Base-by-base conservation (phyloP, 2,797 vertebrate genomes). In the Aratinga solstitialis region DNA sequence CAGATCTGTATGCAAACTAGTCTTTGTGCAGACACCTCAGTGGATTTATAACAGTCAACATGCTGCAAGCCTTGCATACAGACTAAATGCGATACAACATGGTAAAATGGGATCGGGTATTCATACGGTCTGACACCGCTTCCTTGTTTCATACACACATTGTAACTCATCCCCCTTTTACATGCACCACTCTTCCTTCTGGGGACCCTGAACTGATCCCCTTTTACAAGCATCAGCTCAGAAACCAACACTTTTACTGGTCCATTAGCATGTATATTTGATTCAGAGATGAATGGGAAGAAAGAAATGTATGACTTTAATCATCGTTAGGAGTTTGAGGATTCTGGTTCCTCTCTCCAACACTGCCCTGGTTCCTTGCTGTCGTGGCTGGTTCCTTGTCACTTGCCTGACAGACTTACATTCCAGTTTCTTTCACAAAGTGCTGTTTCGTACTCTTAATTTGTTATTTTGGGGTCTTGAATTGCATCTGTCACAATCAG, bases 81-180 rank as follows among this genome's bases (percentile, higher is more conserved):
- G 56, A 36, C 72, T 61, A 15, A 65, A 30, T 0, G 2, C 14
- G 56, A n/a, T 74, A 15, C 1, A 2, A 2, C 2, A 5, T 1
- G 59, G 30, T 42, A 5, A 34, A 63, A 43, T 0, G 1, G 68
- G 48, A 32, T 20, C 2, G 1, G 50, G 29, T 36, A 1, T 15
- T 40, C 23, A 3, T 20, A 17, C 29, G 29, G 47, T 14, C 45
- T 65, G 63, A 27, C 53, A 50, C 32, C 56, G 1, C n/a, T 26
- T 38, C 24, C 32, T 53, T 13, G 30, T 32, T 40, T 34, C 11
- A 23, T 11, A 20, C 32, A 12, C n/a, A 1, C 17, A 0, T 11
- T 45, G 56, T 32, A 24, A 24, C 1, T 0, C 11, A 3, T 27
- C 42, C 13, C 54, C 29, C 71, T 54, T 34, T 47, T 50, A 11